Percentiles rank a stretch among this genome's conserved stretches.
Evolutionary conservation across 2,888 invertebrate genomes (phyloP).

Genomic region (Dynastes tityus): DNA sequence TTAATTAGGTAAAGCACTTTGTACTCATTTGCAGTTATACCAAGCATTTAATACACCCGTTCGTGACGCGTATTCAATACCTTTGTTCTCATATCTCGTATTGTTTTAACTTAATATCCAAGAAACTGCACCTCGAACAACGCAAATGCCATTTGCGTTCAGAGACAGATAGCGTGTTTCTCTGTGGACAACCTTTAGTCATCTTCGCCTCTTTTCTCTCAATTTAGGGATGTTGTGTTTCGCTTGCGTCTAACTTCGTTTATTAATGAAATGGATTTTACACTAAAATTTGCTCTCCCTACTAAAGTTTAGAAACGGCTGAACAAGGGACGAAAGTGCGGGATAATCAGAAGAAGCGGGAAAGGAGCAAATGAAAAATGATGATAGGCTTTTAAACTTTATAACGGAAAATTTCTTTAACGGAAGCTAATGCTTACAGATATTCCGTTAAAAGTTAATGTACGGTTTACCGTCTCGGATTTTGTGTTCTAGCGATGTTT

Average conservation of each 20-base stretch:
- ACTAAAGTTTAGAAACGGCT: constrained; percentile 33
- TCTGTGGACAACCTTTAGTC: constrained; percentile 4
- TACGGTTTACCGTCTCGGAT: constrained; percentile 28
- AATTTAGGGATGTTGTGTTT: constrained; percentile 43
- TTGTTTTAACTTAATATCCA: constrained; percentile 29
- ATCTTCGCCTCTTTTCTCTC: constrained; percentile 21
- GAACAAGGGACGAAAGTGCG: constrained; percentile 26
- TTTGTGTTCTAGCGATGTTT: constrained; percentile 1
- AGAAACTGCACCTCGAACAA: constrained; percentile 20
- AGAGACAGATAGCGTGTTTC: constrained; percentile 36
- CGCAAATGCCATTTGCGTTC: constrained; percentile 31
- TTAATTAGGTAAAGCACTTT: constrained; percentile 30
- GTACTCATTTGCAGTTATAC: constrained; percentile 33
- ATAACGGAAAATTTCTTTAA: constrained; percentile 44
- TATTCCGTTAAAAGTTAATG: constrained; percentile 48
- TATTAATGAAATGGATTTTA: constrained; percentile 46
- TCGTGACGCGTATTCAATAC: constrained; percentile 20
- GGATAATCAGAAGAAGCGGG: constrained; percentile 8
- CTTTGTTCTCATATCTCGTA: neutral
- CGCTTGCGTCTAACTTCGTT: constrained; percentile 44
- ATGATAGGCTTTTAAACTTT: constrained; percentile 50
- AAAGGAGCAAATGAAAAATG: constrained; percentile 47
- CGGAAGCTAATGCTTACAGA: constrained; percentile 43
- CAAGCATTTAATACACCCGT: constrained; percentile 24
- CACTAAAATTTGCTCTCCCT: constrained; percentile 34